Conservation (phyloP, 2,888 invertebrate genomes). For the Malachius bipustulatus region DNA sequence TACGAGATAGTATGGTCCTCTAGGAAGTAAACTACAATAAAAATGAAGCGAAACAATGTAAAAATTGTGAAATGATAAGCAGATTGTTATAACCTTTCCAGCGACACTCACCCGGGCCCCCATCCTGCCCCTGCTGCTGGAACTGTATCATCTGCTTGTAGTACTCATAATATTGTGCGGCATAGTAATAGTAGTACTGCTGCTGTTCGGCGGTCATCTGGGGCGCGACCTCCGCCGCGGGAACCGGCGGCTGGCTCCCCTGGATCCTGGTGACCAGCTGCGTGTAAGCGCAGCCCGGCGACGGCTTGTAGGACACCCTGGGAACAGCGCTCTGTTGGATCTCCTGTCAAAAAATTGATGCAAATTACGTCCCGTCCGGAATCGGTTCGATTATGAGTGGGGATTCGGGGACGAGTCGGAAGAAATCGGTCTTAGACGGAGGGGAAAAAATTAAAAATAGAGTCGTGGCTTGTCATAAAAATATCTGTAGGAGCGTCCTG, state of each 20-base stretch:
- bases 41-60: too few species aligned
- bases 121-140: slow-evolving; percentile 22
- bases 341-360: slow-evolving; percentile 18
- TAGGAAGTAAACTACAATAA: too few species aligned
- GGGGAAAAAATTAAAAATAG: too few species aligned
- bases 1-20: too few species aligned
- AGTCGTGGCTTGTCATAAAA: too few species aligned
- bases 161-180: slow-evolving; percentile 35
- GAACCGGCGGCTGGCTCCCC: slow-evolving; percentile 40
- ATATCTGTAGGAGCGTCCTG: too few species aligned
- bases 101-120: too few species aligned
- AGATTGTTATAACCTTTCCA: too few species aligned
- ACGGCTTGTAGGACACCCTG: slow-evolving; percentile 63
- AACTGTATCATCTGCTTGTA: slow-evolving; percentile 32
- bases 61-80: too few species aligned
- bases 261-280: slow-evolving; percentile 79
- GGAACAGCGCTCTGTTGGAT: slow-evolving; percentile 27
- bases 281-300: slow-evolving; percentile 78
- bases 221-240: slow-evolving; percentile 30
- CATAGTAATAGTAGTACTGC: slow-evolving; percentile 34
- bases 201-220: slow-evolving; percentile 31
- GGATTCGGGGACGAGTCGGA: too few species aligned
- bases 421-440: too few species aligned
- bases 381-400: too few species aligned
- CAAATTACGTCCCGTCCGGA: slow-evolving; percentile 10